phyloP scores from a whole-genome alignment of 2,797 vertebrate genomes.

The Notolabrus celidotus region DNA sequence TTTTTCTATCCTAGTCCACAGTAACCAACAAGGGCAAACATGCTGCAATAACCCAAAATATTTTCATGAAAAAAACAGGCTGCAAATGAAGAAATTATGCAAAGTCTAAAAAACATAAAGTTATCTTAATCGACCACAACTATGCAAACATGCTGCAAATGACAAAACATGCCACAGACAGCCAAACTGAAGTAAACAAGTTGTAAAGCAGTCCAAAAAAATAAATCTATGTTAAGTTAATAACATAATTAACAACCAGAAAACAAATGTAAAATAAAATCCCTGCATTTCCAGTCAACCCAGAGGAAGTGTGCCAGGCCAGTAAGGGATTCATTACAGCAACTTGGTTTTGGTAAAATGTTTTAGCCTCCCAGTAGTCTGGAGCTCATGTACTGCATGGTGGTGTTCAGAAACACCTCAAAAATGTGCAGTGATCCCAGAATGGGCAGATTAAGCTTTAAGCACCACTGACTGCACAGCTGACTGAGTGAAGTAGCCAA shows the following conservation, averaged over 20 bases:
- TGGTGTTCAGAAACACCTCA: too few species aligned
- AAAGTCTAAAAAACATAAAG: neutral
- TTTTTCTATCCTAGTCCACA: neutral
- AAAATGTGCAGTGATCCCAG: too few species aligned
- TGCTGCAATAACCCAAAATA: too few species aligned
- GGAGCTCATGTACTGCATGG: neutral
- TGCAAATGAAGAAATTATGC: neutral
- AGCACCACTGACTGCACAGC: too few species aligned
- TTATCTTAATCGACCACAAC: neutral
- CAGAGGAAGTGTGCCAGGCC: neutral
- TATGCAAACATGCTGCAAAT: neutral
- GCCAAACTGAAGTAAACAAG: neutral
- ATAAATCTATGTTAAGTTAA: neutral
- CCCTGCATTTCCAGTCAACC: neutral
- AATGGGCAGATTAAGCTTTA: too few species aligned
- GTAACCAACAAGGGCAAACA: neutral
- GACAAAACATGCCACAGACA: neutral
- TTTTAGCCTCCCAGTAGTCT: neutral
- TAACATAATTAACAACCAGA: neutral
- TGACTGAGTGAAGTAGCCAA: too few species aligned
- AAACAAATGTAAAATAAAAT: neutral
- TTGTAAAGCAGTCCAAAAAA: neutral
- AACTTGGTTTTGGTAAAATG: neutral
- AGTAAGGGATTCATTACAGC: neutral
- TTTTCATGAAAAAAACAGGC: neutral